These are phyloP conservation scores for Trissoscelio sp. DNA, from an alignment of 2,888 invertebrate genomes.

Conservation along the genomic window DNA sequence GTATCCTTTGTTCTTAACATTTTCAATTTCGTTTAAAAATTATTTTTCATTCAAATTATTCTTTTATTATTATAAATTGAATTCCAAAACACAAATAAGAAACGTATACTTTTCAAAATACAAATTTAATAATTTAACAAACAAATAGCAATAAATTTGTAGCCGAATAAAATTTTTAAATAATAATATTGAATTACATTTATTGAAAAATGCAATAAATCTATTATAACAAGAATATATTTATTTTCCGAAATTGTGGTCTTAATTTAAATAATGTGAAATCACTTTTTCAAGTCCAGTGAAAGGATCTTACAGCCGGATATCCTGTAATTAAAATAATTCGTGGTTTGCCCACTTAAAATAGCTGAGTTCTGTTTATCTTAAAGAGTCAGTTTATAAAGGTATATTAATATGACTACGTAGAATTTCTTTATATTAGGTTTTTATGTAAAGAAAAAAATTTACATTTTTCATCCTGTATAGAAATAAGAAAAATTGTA, in stretches of 20 bases:
- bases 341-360: constrained; percentile 13
- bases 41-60: background rate
- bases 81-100: background rate
- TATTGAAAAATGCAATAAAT: no score
- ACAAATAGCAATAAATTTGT: no score
- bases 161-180: no score
- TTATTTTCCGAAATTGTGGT: no score
- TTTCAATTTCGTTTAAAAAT: constrained; percentile 2
- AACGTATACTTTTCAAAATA: background rate
- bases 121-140: background rate
- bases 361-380: constrained; percentile 22
- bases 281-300: constrained; percentile 1
- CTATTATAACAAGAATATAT: no score
- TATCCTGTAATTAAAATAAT: constrained; percentile 30
- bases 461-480: background rate
- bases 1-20: background rate
- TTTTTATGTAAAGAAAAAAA: background rate
- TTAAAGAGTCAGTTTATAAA: constrained; percentile 6
- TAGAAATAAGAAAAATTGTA: background rate
- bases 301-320: constrained; percentile 16
- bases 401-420: constrained; percentile 5
- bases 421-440: constrained; percentile 10
- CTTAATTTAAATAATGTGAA: background rate
- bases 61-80: background rate
- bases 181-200: no score